Conservation (phyloP, 2,113 vertebrate species). For the Phyllostomus hastatus region DNA sequence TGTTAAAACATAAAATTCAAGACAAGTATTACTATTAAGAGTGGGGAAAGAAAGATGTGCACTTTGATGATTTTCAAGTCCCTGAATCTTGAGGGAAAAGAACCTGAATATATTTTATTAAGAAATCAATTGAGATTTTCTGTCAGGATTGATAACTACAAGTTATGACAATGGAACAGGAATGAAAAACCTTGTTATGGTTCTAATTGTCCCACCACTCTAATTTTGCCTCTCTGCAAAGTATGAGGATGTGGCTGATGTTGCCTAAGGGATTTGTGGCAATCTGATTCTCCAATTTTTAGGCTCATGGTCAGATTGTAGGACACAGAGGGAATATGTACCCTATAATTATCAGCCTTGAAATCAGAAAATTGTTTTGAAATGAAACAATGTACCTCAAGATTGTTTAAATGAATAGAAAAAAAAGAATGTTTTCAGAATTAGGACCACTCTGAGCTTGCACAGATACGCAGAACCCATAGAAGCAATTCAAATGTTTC, state of each 20-base stretch:
- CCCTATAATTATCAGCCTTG: background rate
- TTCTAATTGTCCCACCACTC: background rate
- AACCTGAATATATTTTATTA: background rate
- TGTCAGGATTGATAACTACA: background rate
- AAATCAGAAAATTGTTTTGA: background rate
- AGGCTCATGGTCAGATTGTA: background rate
- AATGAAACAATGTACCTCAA: background rate
- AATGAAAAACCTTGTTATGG: background rate
- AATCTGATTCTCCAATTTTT: background rate
- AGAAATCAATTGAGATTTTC: background rate
- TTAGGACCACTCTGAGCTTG: background rate
- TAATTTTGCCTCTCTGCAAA: background rate
- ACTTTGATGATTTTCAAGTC: slow-evolving; percentile 24
- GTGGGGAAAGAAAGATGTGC: background rate
- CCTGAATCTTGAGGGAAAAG: background rate
- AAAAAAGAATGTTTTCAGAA: background rate
- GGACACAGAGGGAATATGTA: background rate
- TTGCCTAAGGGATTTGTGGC: background rate
- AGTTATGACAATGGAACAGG: background rate
- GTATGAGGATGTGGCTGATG: background rate
- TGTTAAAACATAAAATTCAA: background rate
- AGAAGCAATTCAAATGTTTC: background rate
- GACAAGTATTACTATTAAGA: background rate
- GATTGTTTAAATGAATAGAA: background rate
- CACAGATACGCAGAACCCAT: background rate